phyloP scores from a whole-genome alignment of 2,888 invertebrate species.

The Mongoloraphidia duomilia region DNA sequence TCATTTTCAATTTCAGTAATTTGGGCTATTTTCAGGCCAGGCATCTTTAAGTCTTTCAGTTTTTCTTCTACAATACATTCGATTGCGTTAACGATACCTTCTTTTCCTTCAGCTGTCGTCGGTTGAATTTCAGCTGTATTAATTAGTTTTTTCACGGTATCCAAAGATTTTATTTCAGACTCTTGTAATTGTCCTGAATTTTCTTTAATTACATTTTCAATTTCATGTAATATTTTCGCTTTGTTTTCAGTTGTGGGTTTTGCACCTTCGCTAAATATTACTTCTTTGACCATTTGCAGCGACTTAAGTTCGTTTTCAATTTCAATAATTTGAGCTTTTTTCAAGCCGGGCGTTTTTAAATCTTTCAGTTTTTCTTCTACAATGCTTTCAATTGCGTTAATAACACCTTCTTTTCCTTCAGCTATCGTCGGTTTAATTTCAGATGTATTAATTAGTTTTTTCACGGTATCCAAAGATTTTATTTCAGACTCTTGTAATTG shows the following conservation, averaged over 20 bases:
- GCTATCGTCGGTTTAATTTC: constrained; percentile 11
- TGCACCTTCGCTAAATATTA: neutral
- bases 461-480: neutral
- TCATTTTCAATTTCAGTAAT: constrained; percentile 3
- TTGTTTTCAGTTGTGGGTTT: too few relatives aligned
- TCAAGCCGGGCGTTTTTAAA: constrained; percentile 4
- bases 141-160: constrained; percentile 5
- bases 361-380: constrained; percentile 8
- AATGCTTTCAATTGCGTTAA: constrained; percentile 8
- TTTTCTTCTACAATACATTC: constrained; percentile 11
- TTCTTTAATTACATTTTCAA: too few relatives aligned
- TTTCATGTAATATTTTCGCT: too few relatives aligned
- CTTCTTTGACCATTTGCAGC: constrained; percentile 5
- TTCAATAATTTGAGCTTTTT: constrained; percentile 5
- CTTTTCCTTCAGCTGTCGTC: constrained; percentile 7
- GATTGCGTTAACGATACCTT: constrained; percentile 2
- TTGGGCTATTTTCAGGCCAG: constrained; percentile 6
- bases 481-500: neutral
- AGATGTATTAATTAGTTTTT: constrained; percentile 12
- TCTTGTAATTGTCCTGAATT: neutral
- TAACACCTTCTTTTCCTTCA: constrained; percentile 5
- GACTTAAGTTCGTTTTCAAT: constrained; percentile 1
- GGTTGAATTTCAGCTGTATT: constrained; percentile 14
- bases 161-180: neutral
- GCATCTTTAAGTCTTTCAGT: constrained; percentile 1